Evolutionary conservation across 1,140 invertebrate genomes (phyloP), one percentile per base, ranked within the genome.

Genomic region (Cheumatopsyche charites): DNA sequence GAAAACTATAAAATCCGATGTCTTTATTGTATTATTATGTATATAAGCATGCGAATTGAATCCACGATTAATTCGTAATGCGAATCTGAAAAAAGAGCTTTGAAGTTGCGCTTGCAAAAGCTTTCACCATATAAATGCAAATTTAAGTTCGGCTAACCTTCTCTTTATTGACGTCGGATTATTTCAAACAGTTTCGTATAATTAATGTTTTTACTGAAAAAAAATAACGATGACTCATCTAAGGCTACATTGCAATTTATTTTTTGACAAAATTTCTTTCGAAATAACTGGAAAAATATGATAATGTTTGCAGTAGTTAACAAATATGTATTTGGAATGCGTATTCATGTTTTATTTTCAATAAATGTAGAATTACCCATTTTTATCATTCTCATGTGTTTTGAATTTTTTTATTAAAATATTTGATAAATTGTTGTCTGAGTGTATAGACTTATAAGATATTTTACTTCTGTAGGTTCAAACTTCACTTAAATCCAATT

Each of bases 91-190:
- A 36, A 58, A 58, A 58, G 23, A 58, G 55, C 55, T 58, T 58
- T 58, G 55, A 58, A 58, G 55, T 58, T 58, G 55, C 55, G 55
- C 55, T 58, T 58, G 55, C 55, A 58, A 23, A 19, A 58, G 55
- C 55, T 58, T 58, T 58, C 55, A 58, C 55, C 21, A 58, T 58
- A 58, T 58, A 25, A 25, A 58, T 58, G 55, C 55, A 58, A 58
- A 58, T 58, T 58, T 36, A 36, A 36, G 55, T 58, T 21, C 55
- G 55, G 55, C 25, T 58, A 58, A 25, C 55, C 55, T 58, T 58
- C 23, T 58, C 55, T 23, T 25, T 58, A 58, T 58, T 25, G 7
- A 23, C 21, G 55, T 58, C 55, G 55, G 55, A 58, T 26, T 58
- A 52, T 58, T 58, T 58, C 23, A 58, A 58, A 58, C 55, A 58